Conservation (phyloP, 2,888 invertebrate genomes). For the Creontiades dilutus region DNA sequence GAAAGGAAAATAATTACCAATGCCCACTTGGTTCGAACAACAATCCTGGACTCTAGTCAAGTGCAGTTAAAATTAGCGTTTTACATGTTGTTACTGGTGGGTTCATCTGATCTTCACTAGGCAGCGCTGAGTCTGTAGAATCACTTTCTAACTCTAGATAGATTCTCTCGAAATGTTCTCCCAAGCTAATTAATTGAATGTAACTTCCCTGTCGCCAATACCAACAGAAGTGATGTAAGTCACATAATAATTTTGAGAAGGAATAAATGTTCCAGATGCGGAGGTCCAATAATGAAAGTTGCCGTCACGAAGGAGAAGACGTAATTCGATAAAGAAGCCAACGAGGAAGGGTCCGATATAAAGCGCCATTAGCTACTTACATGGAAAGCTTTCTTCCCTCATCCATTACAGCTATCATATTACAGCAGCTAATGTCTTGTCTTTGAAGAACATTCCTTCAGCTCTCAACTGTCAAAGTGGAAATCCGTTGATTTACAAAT, state of each 20-base stretch:
- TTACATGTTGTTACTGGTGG: too few relatives aligned
- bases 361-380: constrained; percentile 57
- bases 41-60: too few relatives aligned
- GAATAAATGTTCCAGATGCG: neutral
- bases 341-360: constrained; percentile 18
- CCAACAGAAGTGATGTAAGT: too few relatives aligned
- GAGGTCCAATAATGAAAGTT: neutral
- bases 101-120: too few relatives aligned
- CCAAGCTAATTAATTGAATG: too few relatives aligned
- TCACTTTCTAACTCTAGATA: too few relatives aligned
- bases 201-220: too few relatives aligned
- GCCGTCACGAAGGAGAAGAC: constrained; percentile 25
- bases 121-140: too few relatives aligned
- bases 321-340: constrained; percentile 44
- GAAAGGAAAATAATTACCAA: too few relatives aligned
- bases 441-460: constrained; percentile 16
- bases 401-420: constrained; percentile 51
- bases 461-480: constrained; percentile 3
- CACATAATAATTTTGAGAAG: neutral
- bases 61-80: too few relatives aligned
- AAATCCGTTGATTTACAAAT: constrained; percentile 22
- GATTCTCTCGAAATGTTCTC: too few relatives aligned
- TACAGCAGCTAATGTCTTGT: constrained; percentile 29
- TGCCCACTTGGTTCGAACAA: too few relatives aligned
- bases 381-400: constrained; percentile 56